Percentiles rank a stretch among this genome's conserved stretches.
Conservation (phyloP, 2,888 invertebrate species). For the Rhamnusium bicolor region DNA sequence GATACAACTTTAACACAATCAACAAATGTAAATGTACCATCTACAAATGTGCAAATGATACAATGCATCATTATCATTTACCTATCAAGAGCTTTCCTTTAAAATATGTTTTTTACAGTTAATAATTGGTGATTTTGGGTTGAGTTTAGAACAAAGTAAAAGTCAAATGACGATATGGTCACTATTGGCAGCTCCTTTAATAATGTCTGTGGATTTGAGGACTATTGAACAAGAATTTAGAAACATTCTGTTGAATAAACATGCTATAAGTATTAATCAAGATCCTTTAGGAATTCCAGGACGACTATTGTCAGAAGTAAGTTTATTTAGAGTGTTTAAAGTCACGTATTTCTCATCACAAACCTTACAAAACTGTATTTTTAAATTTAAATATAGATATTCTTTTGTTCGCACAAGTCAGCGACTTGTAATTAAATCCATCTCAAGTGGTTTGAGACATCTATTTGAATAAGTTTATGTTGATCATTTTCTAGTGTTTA, state of each 20-base stretch:
- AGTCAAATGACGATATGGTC: conserved; percentile 85
- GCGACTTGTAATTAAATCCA: too few relatives aligned
- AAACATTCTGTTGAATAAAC: conserved; percentile 77
- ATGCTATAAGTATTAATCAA: conserved; percentile 79
- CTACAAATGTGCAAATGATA: too few relatives aligned
- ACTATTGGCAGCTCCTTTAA: conserved; percentile 80
- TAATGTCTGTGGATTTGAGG: conserved; percentile 81
- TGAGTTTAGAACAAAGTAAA: conserved; percentile 79
- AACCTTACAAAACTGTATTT: too few relatives aligned
- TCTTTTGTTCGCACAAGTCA: too few relatives aligned
- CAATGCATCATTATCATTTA: too few relatives aligned
- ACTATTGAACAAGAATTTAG: conserved; percentile 74
- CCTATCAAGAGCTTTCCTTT: too few relatives aligned
- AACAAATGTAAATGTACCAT: too few relatives aligned
- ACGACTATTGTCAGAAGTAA: conserved; percentile 69
- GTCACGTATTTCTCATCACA: background rate
- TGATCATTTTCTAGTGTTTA: background rate
- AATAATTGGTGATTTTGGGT: conserved; percentile 76
- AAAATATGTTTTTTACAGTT: conserved; percentile 68
- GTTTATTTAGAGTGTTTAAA: conserved; percentile 31
- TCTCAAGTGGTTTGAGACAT: too few relatives aligned
- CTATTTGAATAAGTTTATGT: too few relatives aligned
- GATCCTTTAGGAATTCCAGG: conserved; percentile 80
- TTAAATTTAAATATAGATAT: too few relatives aligned
- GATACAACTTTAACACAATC: too few relatives aligned